Evolutionary conservation across 2,888 invertebrate species (phyloP), one percentile per base, ranked within the genome.

Genomic region (Cheiracanthium punctorium): DNA sequence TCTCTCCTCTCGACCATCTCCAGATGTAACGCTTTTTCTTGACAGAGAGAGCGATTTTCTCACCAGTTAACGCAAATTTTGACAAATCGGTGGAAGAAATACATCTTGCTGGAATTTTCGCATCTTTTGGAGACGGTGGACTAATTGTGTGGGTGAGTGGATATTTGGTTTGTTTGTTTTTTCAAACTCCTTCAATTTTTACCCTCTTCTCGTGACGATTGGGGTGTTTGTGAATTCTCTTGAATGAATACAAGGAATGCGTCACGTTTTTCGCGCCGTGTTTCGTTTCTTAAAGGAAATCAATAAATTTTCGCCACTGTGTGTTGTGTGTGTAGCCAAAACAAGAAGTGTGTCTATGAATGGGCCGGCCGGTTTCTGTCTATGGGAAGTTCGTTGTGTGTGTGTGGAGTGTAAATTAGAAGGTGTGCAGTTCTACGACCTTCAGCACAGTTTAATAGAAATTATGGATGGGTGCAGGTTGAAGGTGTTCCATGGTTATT

Each of bases 261-360:
- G 58, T 58, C 24, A 58, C 58, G 58, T 58, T 58, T 58, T 58
- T 58, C 58, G 58, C 58, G 24, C 24, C 24, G 58, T 4, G 20
- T 58, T 58, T 58, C 58, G 24, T 58, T 58, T 58, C 58, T 58
- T 58, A 58, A 58, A 58, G 58, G 58, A 58, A 58, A 58, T 58
- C 58, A 58, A 58, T 58, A 58, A 58, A 58, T 58, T 58, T 58
- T 58, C 58, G 58, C 20, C 58, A 24, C 58, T 48, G n/a, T n/a
- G n/a, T n/a, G n/a, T n/a, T n/a, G n/a, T n/a, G n/a, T n/a, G n/a
- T n/a, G 24, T 58, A 58, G 58, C 58, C n/a, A 58, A 58, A 58
- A 58, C 58, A 58, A 58, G 58, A 58, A 58, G n/a, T n/a, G n/a
- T n/a, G n/a, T n/a, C 58, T 58, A 58, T 58, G 58, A 58, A 58